Percentiles rank a stretch among this genome's conserved stretches.
Conservation (phyloP, 2,113 vertebrate species). For the Pygathrix nemaeus region DNA sequence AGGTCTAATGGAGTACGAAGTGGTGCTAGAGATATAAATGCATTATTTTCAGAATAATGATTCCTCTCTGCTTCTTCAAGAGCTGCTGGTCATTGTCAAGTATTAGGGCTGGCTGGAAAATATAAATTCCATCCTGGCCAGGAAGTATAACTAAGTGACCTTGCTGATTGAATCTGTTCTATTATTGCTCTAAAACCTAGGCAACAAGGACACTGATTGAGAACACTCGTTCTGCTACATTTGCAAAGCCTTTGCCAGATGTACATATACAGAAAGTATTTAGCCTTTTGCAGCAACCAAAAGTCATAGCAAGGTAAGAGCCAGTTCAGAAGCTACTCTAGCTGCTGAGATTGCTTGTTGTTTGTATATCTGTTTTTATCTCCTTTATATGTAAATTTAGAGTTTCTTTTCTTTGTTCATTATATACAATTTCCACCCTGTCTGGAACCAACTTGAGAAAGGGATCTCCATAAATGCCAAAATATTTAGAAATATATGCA, state of each 20-base stretch:
- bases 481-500: constrained; percentile 18
- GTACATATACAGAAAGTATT: constrained; percentile 42
- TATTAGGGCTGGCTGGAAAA: constrained; percentile 38
- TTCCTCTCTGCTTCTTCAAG: constrained; percentile 20
- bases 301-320: constrained; percentile 43
- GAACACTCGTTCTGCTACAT: constrained; percentile 43
- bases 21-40: constrained; percentile 13
- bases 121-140: constrained; percentile 37
- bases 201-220: constrained; percentile 27
- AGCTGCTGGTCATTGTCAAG: not conserved
- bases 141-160: constrained; percentile 33
- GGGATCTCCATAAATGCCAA: constrained; percentile 24
- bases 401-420: constrained; percentile 52
- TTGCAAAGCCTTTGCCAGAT: constrained; percentile 55
- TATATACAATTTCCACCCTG: not conserved
- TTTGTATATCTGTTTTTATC: constrained; percentile 36
- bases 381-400: not conserved
- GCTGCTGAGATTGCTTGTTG: not conserved
- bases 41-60: constrained; percentile 34
- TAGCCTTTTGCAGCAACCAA: constrained; percentile 52
- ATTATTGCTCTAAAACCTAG: constrained; percentile 28
- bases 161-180: constrained; percentile 27
- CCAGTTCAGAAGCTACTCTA: constrained; percentile 45
- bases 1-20: not conserved
- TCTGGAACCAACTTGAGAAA: not conserved